phyloP scores from a whole-genome alignment of 2,888 invertebrate species.

The Eupithecia subumbrata region DNA sequence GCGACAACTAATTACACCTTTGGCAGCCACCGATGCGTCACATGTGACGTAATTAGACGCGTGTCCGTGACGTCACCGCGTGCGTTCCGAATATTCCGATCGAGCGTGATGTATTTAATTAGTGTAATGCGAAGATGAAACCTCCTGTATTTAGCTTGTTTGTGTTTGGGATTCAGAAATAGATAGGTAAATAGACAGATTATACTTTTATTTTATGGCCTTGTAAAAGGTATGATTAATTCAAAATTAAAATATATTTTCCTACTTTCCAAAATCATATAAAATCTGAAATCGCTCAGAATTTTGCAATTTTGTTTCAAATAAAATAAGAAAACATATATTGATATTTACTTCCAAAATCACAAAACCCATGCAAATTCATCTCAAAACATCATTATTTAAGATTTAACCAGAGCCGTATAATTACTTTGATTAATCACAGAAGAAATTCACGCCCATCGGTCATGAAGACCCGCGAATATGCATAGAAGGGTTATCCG shows the following conservation, averaged over 20 bases:
- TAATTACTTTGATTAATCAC: slow-evolving; percentile 42
- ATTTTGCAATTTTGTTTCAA: too few species aligned
- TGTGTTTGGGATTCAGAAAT: not conserved
- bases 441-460: slow-evolving; percentile 55
- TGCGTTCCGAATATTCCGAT: slow-evolving; percentile 54
- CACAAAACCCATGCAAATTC: not conserved
- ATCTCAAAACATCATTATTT: slow-evolving; percentile 2
- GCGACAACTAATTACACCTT: slow-evolving; percentile 55
- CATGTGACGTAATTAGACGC: slow-evolving; percentile 54
- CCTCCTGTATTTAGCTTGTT: slow-evolving; percentile 2
- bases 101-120: slow-evolving; percentile 41
- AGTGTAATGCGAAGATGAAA: slow-evolving; percentile 16
- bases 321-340: too few species aligned
- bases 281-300: too few species aligned
- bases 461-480: slow-evolving; percentile 66
- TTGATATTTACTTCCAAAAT: not conserved
- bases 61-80: slow-evolving; percentile 56
- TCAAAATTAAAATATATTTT: too few species aligned
- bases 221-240: too few species aligned
- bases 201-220: too few species aligned
- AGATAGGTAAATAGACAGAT: too few species aligned
- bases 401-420: slow-evolving; percentile 21
- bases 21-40: slow-evolving; percentile 53
- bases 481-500: slow-evolving; percentile 75
- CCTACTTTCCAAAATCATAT: too few species aligned